Percentiles rank a stretch among this genome's conserved stretches.
phyloP scores from a whole-genome alignment of 2,797 vertebrate species.

The Manis pentadactyla region DNA sequence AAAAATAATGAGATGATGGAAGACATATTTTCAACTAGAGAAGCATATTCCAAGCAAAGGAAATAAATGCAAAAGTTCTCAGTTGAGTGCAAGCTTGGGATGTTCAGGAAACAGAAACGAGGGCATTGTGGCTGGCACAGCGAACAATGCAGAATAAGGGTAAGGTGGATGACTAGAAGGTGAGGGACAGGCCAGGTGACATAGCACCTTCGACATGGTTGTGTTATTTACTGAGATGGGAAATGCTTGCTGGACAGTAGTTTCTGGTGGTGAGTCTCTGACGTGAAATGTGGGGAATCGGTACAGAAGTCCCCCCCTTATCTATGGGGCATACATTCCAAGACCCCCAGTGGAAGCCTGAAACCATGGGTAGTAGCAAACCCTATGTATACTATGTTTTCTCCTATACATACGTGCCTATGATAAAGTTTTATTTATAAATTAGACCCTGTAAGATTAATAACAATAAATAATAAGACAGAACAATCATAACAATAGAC shows the following conservation, averaged over 20 bases:
- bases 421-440: background rate
- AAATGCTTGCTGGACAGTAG: background rate
- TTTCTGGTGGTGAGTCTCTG: background rate
- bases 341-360: too few species aligned
- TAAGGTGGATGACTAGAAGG: fast-evolving
- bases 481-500: background rate
- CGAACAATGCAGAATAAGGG: fast-evolving
- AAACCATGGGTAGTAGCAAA: background rate
- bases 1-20: background rate
- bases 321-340: too few species aligned
- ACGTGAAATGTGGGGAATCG: background rate
- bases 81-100: background rate
- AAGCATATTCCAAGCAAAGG: background rate
- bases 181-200: background rate
- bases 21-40: background rate
- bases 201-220: background rate
- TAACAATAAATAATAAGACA: background rate
- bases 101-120: background rate
- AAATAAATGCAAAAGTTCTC: background rate
- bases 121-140: fast-evolving
- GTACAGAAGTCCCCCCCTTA: too few species aligned
- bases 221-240: background rate
- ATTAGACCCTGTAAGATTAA: background rate
- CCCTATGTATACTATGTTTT: background rate
- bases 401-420: background rate